These are phyloP conservation scores for Ennomos erosarius DNA, from an alignment of 2,888 invertebrate species.

Conservation along the genomic window DNA sequence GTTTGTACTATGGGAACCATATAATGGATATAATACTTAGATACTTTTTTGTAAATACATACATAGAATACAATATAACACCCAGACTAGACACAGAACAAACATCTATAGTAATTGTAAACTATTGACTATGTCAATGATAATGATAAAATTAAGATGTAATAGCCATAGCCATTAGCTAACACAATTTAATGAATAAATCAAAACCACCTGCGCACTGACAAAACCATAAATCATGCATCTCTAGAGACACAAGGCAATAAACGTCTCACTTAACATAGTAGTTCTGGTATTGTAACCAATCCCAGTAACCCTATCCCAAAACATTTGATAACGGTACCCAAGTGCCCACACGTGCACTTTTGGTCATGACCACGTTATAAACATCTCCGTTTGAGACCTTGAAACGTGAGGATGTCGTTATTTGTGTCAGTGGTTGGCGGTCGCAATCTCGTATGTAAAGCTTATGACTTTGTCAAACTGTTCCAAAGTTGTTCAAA, in stretches of 20 bases:
- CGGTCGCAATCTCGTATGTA: constrained; percentile 1
- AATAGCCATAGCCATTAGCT: too few relatives aligned
- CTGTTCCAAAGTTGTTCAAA: too few relatives aligned
- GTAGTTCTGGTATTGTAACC: constrained; percentile 8
- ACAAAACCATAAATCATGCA: constrained; percentile 10
- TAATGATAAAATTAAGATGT: too few relatives aligned
- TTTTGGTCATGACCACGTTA: constrained; percentile 58
- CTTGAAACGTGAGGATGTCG: constrained; percentile 25
- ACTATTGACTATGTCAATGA: too few relatives aligned
- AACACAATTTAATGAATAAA: not conserved
- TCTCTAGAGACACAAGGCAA: constrained; percentile 8
- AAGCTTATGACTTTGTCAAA: too few relatives aligned
- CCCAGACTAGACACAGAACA: too few relatives aligned
- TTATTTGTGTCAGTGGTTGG: constrained; percentile 16
- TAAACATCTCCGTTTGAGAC: constrained; percentile 40
- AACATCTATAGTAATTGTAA: too few relatives aligned
- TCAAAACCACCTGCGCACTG: constrained; percentile 3
- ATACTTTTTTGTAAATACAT: too few relatives aligned
- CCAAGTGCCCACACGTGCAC: constrained; percentile 67
- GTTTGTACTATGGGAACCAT: too few relatives aligned
- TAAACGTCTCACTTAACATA: constrained; percentile 14
- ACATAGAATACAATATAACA: too few relatives aligned
- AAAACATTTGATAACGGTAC: constrained; percentile 62
- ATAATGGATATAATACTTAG: too few relatives aligned
- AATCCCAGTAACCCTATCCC: constrained; percentile 33